Base-by-base conservation (phyloP, 2,113 vertebrate species). In the Esox niger region DNA sequence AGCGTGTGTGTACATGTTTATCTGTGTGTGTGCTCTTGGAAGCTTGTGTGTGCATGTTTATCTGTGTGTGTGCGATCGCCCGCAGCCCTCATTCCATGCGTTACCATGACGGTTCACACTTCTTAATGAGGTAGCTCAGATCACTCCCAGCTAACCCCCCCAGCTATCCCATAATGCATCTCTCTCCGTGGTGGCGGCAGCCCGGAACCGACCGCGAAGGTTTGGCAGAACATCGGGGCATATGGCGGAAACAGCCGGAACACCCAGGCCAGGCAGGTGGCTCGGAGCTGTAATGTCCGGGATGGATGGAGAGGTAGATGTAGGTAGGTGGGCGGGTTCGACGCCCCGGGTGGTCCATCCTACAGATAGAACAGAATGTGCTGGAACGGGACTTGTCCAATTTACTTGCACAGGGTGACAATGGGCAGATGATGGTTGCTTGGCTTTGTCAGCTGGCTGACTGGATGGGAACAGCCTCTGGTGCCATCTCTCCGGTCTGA, bases 241-340 rank as follows among this genome's bases (percentile, higher is more conserved):
- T 97, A 97, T 97, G 96, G 95, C 87, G 83, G 91, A 87, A 94
- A 92, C 95, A 98, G 94, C 94, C 95, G 93, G 90, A 90, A 90
- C 90, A 86, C 91, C 91, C 86, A 90, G 15, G 38, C 38, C 17
- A 93, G 92, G 93, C 93, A 82, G 88, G 89, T 75, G 15, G 81
- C 87, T 87, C 79, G 71, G 78, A 62, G 84, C 92, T 90, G 91
- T 89, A 43, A 1, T 43, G 1, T 15, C 38, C 38, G 13, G 38
- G 38, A 43, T 15, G 17, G 38, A 43, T 17, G 17, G 38, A 43
- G 13, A 43, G 38, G 38, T 43, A 17, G 38, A 43, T 17, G 17
- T n/a, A 80, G 88, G 86, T 86, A 92, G 90, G 88, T 86, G 86
- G 81, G 81, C 82, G 84, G 83, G 91, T 91, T 88, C 79, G 70